Evolutionary conservation across 2,113 vertebrate genomes (phyloP).

Genomic region (Pan paniscus): DNA sequence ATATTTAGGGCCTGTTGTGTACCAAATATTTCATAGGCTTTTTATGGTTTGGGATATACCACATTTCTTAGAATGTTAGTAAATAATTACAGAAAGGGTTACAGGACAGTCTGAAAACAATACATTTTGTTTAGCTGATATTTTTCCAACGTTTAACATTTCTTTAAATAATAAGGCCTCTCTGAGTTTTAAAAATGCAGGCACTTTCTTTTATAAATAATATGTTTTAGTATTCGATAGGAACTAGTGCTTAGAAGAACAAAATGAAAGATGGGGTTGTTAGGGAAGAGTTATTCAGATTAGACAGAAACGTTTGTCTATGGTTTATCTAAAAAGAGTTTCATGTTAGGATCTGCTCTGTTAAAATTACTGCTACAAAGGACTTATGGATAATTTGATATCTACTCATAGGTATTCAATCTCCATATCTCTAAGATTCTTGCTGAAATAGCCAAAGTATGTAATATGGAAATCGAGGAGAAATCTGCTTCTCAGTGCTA

Average conservation of each 20-base stretch:
- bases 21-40: not conserved
- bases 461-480: not conserved
- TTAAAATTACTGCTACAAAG: not conserved
- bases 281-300: slow-evolving; percentile 12
- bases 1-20: not conserved
- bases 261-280: not conserved
- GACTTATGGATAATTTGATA: not conserved
- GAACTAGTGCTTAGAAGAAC: not conserved
- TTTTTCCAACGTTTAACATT: not conserved
- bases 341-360: not conserved
- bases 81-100: not conserved
- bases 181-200: not conserved
- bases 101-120: not conserved
- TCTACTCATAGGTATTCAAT: not conserved
- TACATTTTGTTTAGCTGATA: not conserved
- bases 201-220: not conserved
- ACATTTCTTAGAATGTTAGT: not conserved
- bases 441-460: not conserved
- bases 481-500: not conserved
- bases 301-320: no score
- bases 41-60: not conserved
- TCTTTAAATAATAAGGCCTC: not conserved
- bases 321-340: not conserved
- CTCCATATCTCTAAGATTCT: not conserved
- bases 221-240: slow-evolving; percentile 40